phyloP scores from a whole-genome alignment of 2,888 invertebrate species.

The Argyra leucocephala region DNA sequence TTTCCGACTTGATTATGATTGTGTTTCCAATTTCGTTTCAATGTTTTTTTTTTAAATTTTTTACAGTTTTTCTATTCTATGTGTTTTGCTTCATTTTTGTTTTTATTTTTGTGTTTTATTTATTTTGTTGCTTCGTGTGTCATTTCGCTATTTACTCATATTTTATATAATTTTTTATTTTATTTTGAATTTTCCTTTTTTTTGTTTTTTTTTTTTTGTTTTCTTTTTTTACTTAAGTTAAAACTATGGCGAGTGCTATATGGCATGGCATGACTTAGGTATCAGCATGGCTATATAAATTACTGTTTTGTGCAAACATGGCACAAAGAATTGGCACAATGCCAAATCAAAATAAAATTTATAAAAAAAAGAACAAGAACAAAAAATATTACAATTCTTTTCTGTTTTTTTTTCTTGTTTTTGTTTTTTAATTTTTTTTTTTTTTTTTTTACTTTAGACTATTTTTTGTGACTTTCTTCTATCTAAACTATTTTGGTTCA shows the following conservation, averaged over 20 bases:
- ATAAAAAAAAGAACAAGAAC: neutral
- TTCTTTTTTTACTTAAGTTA: neutral
- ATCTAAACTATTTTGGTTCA: no score
- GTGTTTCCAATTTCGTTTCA: no score
- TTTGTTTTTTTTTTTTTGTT: neutral
- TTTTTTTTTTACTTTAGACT: neutral
- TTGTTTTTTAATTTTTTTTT: neutral
- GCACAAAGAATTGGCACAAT: constrained; percentile 11
- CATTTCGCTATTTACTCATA: neutral
- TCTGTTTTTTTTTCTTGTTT: neutral
- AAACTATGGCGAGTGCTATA: neutral
- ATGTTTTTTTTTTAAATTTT: no score
- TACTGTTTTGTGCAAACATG: constrained; percentile 2
- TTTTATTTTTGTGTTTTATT: no score
- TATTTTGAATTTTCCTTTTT: neutral
- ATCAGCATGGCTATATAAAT: neutral
- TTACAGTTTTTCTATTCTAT: no score
- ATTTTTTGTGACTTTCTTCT: neutral
- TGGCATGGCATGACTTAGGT: neutral
- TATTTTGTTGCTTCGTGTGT: neutral
- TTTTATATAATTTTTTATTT: neutral
- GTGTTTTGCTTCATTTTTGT: no score
- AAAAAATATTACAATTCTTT: neutral
- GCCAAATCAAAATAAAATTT: neutral
- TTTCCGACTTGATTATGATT: no score